These are phyloP conservation scores for Halocaridina rubra DNA, from an alignment of 2,888 invertebrate species.

Conservation along the genomic window DNA sequence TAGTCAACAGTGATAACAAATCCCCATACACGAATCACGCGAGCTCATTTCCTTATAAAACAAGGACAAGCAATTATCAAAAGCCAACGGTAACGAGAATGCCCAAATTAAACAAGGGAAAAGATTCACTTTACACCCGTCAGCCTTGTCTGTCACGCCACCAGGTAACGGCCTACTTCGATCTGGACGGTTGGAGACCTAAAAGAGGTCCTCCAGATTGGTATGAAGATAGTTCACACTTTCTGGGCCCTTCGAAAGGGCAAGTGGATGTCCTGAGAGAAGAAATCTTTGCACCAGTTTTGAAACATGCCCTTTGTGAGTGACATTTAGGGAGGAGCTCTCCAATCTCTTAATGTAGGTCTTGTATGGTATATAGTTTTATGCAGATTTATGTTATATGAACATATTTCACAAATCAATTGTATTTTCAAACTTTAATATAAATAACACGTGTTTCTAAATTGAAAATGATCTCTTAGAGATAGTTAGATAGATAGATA, in stretches of 20 bases:
- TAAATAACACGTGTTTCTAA: too few relatives aligned
- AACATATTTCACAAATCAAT: too few relatives aligned
- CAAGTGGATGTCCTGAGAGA: conserved; percentile 44
- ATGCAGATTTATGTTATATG: too few relatives aligned
- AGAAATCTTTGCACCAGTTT: conserved; percentile 21
- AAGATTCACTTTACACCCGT: neutral
- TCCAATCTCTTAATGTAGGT: too few relatives aligned
- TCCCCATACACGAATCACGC: neutral
- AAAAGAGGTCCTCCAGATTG: conserved; percentile 25
- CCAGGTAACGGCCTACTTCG: conserved; percentile 3
- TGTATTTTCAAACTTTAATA: too few relatives aligned
- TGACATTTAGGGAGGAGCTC: neutral
- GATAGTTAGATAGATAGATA: too few relatives aligned
- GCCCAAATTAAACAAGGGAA: neutral
- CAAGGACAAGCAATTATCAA: neutral
- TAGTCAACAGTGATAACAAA: too few relatives aligned
- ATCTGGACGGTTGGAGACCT: conserved; percentile 13
- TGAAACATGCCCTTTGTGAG: conserved; percentile 38
- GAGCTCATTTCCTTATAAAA: neutral
- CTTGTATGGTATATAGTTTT: too few relatives aligned
- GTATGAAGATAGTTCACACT: conserved; percentile 16
- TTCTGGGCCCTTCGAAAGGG: conserved; percentile 24
- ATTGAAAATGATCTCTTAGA: too few relatives aligned
- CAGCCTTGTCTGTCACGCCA: conserved; percentile 33
- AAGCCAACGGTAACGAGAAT: neutral